Percentiles rank a stretch among this genome's conserved stretches.
Evolutionary conservation across 2,797 vertebrate genomes (phyloP).

Genomic region (Pseudochirops cupreus): DNA sequence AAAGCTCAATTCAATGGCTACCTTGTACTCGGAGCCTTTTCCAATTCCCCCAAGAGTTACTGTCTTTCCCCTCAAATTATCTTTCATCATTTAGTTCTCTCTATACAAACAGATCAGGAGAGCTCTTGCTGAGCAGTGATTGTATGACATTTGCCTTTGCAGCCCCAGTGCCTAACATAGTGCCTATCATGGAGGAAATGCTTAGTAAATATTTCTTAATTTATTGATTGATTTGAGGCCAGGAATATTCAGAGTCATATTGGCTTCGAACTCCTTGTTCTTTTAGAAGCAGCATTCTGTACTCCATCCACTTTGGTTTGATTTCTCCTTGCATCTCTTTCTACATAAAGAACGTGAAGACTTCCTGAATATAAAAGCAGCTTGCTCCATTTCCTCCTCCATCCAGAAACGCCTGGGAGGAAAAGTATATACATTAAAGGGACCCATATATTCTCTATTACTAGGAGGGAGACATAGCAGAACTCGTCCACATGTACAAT

Average conservation of each 20-base stretch:
- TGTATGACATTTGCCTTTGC: not conserved
- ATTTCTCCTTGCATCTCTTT: not conserved
- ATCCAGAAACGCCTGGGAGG: not conserved
- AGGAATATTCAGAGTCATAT: conserved; percentile 23
- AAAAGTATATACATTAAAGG: not conserved
- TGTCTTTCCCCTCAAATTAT: not conserved
- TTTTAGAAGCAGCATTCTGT: not conserved
- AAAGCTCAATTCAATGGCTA: not conserved
- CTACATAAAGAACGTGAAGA: not conserved
- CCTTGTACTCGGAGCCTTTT: not conserved
- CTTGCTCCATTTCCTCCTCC: not conserved
- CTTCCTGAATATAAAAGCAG: not conserved
- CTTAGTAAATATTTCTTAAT: not conserved
- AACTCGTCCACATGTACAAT: not conserved
- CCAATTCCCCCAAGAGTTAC: not conserved
- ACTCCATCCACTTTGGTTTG: conserved; percentile 29
- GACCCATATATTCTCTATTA: conserved; percentile 1
- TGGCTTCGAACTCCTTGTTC: not conserved
- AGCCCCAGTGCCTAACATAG: not conserved
- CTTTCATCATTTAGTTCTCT: not conserved
- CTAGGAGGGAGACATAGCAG: not conserved
- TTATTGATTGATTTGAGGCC: not conserved
- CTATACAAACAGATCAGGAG: not conserved
- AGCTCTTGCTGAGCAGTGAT: not conserved
- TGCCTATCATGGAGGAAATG: not conserved